These are phyloP conservation scores for Irena cyanogastra DNA, from an alignment of 2,113 vertebrate species.

Conservation along the genomic window DNA sequence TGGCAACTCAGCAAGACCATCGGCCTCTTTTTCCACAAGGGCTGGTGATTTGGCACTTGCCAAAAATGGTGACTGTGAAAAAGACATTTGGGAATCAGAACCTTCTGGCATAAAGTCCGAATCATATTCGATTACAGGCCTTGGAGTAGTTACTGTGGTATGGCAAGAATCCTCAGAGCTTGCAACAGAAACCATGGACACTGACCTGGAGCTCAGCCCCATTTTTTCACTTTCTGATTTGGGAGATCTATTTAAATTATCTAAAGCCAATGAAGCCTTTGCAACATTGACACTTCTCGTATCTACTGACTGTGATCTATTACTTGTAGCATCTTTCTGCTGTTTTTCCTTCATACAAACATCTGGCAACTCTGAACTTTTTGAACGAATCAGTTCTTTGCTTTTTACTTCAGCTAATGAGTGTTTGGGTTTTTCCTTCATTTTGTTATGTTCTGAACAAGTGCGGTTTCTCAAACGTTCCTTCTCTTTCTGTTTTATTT, in stretches of 20 bases:
- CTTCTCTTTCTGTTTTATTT: constrained; percentile 97
- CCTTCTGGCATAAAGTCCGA: constrained; percentile 87
- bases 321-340: constrained; percentile 79
- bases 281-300: constrained; percentile 72
- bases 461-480: constrained; percentile 88
- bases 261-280: constrained; percentile 74
- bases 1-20: constrained; percentile 76
- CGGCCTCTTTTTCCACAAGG: constrained; percentile 81
- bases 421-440: constrained; percentile 81
- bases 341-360: constrained; percentile 78
- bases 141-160: constrained; percentile 81
- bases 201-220: constrained; percentile 85
- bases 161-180: constrained; percentile 95
- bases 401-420: constrained; percentile 70
- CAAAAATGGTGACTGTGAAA: constrained; percentile 86
- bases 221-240: constrained; percentile 85
- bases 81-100: constrained; percentile 89
- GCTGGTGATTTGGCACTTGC: constrained; percentile 86
- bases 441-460: constrained; percentile 79
- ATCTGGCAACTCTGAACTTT: constrained; percentile 89
- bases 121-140: constrained; percentile 82
- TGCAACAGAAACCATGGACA: constrained; percentile 88
- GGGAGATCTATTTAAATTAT: constrained; percentile 84
- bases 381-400: constrained; percentile 88
- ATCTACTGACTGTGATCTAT: constrained; percentile 85